Conservation (phyloP, 35 echinoderm and acorn worm species). For the Heliocidaris tuberculata region DNA sequence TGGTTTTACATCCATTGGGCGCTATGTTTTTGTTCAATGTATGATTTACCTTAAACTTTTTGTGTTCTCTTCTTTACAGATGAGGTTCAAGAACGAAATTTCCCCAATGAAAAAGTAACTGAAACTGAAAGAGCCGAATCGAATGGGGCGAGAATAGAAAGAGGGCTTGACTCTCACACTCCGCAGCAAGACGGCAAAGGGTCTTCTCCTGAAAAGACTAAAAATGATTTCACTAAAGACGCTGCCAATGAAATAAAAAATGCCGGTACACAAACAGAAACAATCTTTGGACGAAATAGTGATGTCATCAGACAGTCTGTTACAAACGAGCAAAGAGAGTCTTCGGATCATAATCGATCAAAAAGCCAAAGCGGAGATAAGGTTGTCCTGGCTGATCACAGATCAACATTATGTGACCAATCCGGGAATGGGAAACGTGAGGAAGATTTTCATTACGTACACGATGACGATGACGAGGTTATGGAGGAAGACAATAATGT, state of each 20-base stretch:
- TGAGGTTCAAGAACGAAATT: background rate
- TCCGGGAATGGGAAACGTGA: background rate
- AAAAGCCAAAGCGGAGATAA: background rate
- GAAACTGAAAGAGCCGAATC: background rate
- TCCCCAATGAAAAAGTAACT: background rate
- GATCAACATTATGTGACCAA: background rate
- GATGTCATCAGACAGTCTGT: background rate
- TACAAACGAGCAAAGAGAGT: background rate
- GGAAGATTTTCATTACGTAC: background rate
- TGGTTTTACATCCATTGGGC: background rate
- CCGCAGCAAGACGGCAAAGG: background rate
- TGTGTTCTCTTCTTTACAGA: background rate
- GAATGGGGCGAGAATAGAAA: no score
- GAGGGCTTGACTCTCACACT: no score
- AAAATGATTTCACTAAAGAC: background rate
- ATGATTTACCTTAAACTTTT: no score
- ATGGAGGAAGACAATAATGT: background rate
- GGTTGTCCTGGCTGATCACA: background rate
- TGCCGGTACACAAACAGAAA: background rate
- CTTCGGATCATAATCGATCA: background rate
- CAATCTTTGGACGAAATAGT: background rate
- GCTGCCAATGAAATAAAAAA: background rate
- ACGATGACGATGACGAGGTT: background rate
- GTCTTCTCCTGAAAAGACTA: background rate
- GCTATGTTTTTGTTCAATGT: no score